A percentile compares a stretch with the other conserved stretches of the same genome.
Evolutionary conservation across 92 coral and sea anemone species (phyloP).

Genomic region (Diadumene lineata): DNA sequence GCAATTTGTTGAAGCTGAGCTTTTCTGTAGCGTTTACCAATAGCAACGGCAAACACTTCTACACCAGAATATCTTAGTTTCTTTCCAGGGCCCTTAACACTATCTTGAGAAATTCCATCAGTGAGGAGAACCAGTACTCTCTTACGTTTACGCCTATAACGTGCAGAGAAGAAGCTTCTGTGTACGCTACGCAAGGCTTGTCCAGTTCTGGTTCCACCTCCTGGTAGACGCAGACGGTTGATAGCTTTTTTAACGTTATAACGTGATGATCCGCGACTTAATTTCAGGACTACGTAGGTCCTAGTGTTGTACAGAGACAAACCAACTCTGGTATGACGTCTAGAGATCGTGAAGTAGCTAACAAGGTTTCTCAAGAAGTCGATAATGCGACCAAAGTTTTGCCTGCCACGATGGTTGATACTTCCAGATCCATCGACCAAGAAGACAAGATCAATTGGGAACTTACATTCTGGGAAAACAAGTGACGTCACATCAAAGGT

Average conservation of each 20-base stretch:
- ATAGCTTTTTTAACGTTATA: constrained; percentile 37
- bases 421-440: constrained; percentile 84
- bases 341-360: constrained; percentile 62
- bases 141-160: constrained; percentile 24
- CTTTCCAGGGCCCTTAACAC: constrained; percentile 51
- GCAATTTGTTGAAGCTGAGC: constrained; percentile 60
- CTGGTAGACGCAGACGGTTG: constrained; percentile 54
- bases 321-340: constrained; percentile 62
- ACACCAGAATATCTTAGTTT: constrained; percentile 60
- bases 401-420: constrained; percentile 62
- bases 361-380: constrained; percentile 52
- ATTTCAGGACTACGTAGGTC: constrained; percentile 56
- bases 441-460: constrained; percentile 63
- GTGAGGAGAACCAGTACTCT: constrained; percentile 60
- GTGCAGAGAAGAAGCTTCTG: constrained; percentile 41
- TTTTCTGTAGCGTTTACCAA: constrained; percentile 49
- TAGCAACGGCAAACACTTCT: constrained; percentile 66
- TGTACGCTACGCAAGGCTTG: constrained; percentile 44
- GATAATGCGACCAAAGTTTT: constrained; percentile 70
- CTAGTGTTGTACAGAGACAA: constrained; percentile 59
- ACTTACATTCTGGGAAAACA: constrained; percentile 32
- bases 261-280: constrained; percentile 41
- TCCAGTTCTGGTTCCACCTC: constrained; percentile 62
- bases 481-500: neutral
- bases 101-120: constrained; percentile 75